Evolutionary conservation across 2,888 invertebrate genomes (phyloP).

Genomic region (Piscicola geometra): DNA sequence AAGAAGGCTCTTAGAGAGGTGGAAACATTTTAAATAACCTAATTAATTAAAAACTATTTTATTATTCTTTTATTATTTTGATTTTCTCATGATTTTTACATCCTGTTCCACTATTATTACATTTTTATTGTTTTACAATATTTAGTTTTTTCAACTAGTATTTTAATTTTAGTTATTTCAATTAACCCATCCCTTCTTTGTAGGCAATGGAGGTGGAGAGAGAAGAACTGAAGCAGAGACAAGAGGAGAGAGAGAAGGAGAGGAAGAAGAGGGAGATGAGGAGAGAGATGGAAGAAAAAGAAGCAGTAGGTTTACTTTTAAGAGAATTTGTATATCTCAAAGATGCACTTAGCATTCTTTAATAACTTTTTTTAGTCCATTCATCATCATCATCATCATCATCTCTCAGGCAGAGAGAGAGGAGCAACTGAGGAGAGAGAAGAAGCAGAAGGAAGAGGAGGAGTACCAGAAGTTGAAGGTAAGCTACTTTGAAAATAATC

Average conservation of each 20-base stretch:
- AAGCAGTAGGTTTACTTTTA: constrained; percentile 32
- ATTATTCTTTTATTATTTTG: background rate
- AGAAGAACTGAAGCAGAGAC: constrained; percentile 73
- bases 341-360: background rate
- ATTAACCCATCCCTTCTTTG: background rate
- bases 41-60: background rate
- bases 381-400: background rate
- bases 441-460: constrained; percentile 13
- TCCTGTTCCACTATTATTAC: no score
- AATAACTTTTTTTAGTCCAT: background rate
- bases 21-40: background rate
- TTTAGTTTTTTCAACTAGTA: no score
- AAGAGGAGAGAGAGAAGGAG: constrained; percentile 72
- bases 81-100: background rate
- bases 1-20: constrained; percentile 70
- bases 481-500: constrained; percentile 45
- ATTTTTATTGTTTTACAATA: no score
- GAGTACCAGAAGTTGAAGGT: constrained; percentile 56
- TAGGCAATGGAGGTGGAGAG: constrained; percentile 60
- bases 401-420: constrained; percentile 48
- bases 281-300: constrained; percentile 49
- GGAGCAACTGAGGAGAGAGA: constrained; percentile 59
- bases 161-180: background rate
- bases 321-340: no score
- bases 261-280: constrained; percentile 68